phyloP scores from a whole-genome alignment of 2,888 invertebrate species.

The Mechanitis messenoides region DNA sequence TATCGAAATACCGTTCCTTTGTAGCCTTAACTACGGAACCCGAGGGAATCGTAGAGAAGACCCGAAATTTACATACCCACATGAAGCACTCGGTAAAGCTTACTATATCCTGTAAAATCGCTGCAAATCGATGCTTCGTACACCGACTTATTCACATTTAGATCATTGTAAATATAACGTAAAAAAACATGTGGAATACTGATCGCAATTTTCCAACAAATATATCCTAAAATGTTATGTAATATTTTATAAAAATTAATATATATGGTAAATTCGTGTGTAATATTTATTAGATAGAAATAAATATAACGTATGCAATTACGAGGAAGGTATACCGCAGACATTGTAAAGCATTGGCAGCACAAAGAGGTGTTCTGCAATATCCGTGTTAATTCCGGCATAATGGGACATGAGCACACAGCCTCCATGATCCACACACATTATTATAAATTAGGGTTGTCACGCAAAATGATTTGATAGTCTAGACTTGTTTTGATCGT shows the following conservation, averaged over 20 bases:
- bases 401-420: constrained; percentile 26
- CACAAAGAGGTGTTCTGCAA: constrained; percentile 22
- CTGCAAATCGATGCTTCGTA: neutral
- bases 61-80: constrained; percentile 17
- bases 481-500: constrained; percentile 4
- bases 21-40: constrained; percentile 16
- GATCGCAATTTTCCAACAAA: no score
- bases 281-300: no score
- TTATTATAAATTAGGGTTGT: constrained; percentile 10
- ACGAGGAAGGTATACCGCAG: neutral
- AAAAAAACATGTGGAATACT: no score
- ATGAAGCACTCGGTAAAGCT: constrained; percentile 6
- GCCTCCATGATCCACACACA: constrained; percentile 8
- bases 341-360: constrained; percentile 6
- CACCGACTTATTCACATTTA: no score
- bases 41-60: constrained; percentile 13
- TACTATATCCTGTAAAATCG: constrained; percentile 2
- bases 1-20: constrained; percentile 20
- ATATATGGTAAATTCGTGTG: no score
- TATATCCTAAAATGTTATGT: no score
- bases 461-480: constrained; percentile 2
- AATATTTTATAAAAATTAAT: no score
- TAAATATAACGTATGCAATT: constrained; percentile 1
- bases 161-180: no score
- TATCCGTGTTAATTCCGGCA: constrained; percentile 29